These are phyloP conservation scores for Xestobium rufovillosum DNA, from an alignment of 2,888 invertebrate genomes.

Conservation along the genomic window DNA sequence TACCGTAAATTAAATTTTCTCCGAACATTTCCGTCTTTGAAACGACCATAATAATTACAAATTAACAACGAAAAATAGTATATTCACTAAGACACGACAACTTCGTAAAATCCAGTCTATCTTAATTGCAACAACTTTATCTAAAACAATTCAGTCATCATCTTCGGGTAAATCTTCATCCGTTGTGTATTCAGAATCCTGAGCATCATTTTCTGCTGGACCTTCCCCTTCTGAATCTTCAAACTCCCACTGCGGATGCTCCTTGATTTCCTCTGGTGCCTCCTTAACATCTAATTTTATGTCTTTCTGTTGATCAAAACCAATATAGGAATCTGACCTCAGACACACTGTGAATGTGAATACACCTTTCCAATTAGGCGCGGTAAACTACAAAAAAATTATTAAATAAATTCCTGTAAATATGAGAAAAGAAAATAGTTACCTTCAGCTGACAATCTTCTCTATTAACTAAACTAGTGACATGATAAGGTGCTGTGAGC, in stretches of 20 bases:
- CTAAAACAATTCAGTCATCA: constrained; percentile 23
- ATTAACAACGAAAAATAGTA: no score
- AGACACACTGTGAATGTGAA: constrained; percentile 91
- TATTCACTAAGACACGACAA: no score
- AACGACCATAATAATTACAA: no score
- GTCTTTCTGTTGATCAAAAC: constrained; percentile 91
- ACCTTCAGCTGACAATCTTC: constrained; percentile 87
- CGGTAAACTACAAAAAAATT: constrained; percentile 62
- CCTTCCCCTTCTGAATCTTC: constrained; percentile 80
- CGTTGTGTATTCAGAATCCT: constrained; percentile 60
- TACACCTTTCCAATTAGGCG: constrained; percentile 86
- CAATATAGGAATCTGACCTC: constrained; percentile 94
- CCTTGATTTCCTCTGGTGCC: constrained; percentile 79
- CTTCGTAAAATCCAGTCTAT: neutral
- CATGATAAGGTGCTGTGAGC: constrained; percentile 86
- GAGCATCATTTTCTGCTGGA: constrained; percentile 52
- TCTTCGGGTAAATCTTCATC: constrained; percentile 57
- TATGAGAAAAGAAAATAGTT: constrained; percentile 18
- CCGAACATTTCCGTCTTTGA: no score
- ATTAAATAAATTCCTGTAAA: constrained; percentile 3
- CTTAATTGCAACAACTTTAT: constrained; percentile 5
- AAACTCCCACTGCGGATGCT: constrained; percentile 98
- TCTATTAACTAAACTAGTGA: constrained; percentile 82
- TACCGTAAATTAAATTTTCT: no score
- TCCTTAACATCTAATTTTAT: constrained; percentile 97